phyloP scores from a whole-genome alignment of 2,113 vertebrate species.

The Corythoichthys haematopterus region DNA sequence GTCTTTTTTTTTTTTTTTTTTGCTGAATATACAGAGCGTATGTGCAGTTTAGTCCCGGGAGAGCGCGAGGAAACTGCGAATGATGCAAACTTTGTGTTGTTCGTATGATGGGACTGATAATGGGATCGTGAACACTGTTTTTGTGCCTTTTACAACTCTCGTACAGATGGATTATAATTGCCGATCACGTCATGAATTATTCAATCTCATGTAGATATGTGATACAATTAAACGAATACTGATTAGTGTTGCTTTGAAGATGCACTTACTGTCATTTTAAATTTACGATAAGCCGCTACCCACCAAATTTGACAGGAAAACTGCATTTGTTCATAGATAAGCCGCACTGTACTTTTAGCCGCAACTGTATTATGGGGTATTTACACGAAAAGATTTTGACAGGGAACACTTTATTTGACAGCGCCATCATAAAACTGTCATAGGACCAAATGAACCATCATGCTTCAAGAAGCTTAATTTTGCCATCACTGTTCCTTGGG shows the following conservation, averaged over 20 bases:
- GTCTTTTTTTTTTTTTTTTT: slow-evolving; percentile 13
- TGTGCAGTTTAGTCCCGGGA: slow-evolving; percentile 25
- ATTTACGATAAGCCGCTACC: too few species aligned
- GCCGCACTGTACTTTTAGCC: too few species aligned
- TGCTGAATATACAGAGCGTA: slow-evolving; percentile 29
- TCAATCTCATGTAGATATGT: not conserved
- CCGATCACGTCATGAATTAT: not conserved
- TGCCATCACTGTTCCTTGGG: too few species aligned
- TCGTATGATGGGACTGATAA: slow-evolving; percentile 40
- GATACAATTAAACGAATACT: not conserved
- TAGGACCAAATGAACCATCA: too few species aligned
- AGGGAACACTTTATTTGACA: too few species aligned
- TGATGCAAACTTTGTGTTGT: slow-evolving; percentile 29
- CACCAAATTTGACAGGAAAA: too few species aligned
- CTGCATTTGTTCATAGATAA: too few species aligned
- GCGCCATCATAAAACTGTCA: too few species aligned
- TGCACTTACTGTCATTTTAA: not conserved
- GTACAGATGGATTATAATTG: slow-evolving; percentile 8
- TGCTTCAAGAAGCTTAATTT: too few species aligned
- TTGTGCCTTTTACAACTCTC: not conserved
- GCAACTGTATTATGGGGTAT: too few species aligned
- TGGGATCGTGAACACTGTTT: slow-evolving; percentile 21
- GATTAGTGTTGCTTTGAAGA: not conserved
- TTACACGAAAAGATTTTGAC: too few species aligned
- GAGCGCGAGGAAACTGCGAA: slow-evolving; percentile 21